phyloP scores from a whole-genome alignment of 2,797 vertebrate species.

The Oreonectes daqikongensis region DNA sequence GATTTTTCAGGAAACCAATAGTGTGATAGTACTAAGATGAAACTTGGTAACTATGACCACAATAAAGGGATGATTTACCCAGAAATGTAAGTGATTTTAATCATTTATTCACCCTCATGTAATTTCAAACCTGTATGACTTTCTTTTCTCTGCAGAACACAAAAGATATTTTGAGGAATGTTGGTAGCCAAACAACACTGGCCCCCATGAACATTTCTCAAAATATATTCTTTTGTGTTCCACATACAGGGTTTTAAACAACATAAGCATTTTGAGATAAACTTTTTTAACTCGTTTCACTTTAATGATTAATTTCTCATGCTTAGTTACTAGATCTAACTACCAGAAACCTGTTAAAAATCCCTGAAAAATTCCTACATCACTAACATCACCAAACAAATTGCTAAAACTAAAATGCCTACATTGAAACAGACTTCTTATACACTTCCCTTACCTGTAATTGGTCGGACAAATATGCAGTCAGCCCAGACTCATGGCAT shows the following conservation, averaged over 20 bases:
- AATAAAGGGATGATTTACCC: background rate
- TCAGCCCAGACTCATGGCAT: background rate
- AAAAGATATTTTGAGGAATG: too few relatives aligned
- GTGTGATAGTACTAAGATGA: too few relatives aligned
- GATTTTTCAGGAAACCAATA: constrained; percentile 25
- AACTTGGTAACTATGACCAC: background rate
- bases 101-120: too few relatives aligned
- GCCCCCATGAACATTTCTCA: too few relatives aligned
- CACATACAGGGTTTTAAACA: too few relatives aligned
- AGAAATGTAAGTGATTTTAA: too few relatives aligned
- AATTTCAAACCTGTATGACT: too few relatives aligned
- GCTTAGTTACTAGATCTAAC: background rate
- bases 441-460: background rate
- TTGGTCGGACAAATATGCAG: background rate
- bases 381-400: background rate
- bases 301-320: background rate
- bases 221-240: too few relatives aligned
- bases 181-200: too few relatives aligned
- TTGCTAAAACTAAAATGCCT: background rate
- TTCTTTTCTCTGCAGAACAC: too few relatives aligned
- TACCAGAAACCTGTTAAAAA: background rate
- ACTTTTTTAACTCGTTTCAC: too few relatives aligned
- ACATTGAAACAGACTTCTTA: background rate
- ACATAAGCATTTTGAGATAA: too few relatives aligned
- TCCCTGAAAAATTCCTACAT: background rate